Percentiles rank a stretch among this genome's conserved stretches.
phyloP scores from a whole-genome alignment of 2,797 vertebrate species.

The Poecilia gillii region DNA sequence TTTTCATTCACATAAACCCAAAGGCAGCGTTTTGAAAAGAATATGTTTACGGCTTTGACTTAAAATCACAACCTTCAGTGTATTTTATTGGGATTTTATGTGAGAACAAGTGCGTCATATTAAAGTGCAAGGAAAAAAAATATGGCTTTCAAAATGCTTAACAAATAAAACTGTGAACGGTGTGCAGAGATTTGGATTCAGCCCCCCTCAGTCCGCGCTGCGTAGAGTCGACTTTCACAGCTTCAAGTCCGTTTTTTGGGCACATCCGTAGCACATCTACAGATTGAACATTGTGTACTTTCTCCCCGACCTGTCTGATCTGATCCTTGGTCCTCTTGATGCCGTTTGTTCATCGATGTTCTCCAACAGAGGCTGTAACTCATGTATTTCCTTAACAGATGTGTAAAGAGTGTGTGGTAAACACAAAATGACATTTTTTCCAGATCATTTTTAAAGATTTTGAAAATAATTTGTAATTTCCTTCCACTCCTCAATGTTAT shows the following conservation, averaged over 20 bases:
- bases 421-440: too few species aligned
- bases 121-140: not conserved
- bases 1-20: slow-evolving; percentile 1
- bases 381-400: too few species aligned
- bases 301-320: not conserved
- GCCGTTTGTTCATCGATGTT: too few species aligned
- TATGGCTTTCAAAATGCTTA: not conserved
- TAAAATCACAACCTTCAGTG: not conserved
- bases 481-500: too few species aligned
- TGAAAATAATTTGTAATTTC: too few species aligned
- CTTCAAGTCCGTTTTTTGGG: not conserved
- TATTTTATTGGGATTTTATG: not conserved
- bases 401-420: too few species aligned
- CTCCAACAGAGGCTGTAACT: too few species aligned
- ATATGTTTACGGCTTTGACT: not conserved
- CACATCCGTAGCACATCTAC: not conserved
- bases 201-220: not conserved
- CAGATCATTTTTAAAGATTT: too few species aligned
- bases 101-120: not conserved
- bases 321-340: too few species aligned
- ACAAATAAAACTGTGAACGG: not conserved
- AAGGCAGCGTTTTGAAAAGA: not conserved
- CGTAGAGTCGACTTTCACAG: not conserved
- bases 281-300: not conserved
- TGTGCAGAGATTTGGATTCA: not conserved